Conservation (phyloP, 2,888 invertebrate genomes). For the Pristionchus arcanus region DNA sequence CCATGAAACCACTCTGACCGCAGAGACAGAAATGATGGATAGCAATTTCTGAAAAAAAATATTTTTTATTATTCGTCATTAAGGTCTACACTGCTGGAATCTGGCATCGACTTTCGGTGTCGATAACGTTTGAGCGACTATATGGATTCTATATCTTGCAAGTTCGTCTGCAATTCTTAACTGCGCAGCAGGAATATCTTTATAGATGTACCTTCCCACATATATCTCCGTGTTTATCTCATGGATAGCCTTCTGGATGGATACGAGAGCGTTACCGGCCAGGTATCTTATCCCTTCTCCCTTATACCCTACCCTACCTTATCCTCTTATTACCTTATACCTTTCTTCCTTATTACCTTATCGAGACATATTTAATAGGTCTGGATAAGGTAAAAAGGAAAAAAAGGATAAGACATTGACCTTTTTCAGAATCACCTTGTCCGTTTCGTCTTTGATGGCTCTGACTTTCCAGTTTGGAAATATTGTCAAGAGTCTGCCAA, state of each 20-base stretch:
- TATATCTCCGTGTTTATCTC: constrained; percentile 78
- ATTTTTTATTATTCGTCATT: background rate
- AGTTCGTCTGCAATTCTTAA: constrained; percentile 55
- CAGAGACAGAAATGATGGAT: no score
- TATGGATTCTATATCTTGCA: constrained; percentile 78
- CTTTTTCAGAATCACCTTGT: constrained; percentile 76
- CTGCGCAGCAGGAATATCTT: background rate
- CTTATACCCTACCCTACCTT: no score
- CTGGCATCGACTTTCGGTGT: constrained; percentile 77
- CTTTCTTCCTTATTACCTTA: no score
- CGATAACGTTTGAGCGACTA: constrained; percentile 76
- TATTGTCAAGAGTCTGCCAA: constrained; percentile 75
- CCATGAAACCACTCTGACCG: no score
- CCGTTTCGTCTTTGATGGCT: constrained; percentile 78
- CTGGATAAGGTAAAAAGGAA: no score
- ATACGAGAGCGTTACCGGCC: constrained; percentile 76
- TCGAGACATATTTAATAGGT: no score
- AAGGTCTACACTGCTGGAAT: constrained; percentile 77
- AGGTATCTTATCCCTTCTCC: no score
- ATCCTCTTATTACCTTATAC: no score
- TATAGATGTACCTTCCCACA: constrained; percentile 78
- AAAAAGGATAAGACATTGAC: no score
- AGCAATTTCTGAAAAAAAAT: no score
- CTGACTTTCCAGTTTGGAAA: constrained; percentile 79
- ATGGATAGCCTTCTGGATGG: constrained; percentile 79